These are phyloP conservation scores for Oryzias celebensis DNA, from an alignment of 2,113 vertebrate species.

Conservation along the genomic window DNA sequence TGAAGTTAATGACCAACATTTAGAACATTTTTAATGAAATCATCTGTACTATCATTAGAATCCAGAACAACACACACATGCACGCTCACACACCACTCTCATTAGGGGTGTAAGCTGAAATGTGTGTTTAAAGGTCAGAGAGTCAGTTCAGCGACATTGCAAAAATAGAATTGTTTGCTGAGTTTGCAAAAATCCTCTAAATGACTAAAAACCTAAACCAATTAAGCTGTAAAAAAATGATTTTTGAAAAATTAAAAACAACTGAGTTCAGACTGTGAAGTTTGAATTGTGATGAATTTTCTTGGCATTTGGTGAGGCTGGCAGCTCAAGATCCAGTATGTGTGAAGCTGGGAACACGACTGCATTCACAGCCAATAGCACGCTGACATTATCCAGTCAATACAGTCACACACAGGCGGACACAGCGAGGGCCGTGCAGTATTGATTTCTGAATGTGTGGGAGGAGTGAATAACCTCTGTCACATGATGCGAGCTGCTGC, in stretches of 20 bases:
- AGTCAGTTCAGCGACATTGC: no score
- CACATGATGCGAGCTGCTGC: constrained; percentile 42
- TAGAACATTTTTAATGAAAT: constrained; percentile 44
- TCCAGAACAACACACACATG: not conserved
- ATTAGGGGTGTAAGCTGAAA: not conserved
- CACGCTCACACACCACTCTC: not conserved
- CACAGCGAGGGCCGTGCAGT: constrained; percentile 28
- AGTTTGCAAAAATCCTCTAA: no score
- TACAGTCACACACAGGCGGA: constrained; percentile 42
- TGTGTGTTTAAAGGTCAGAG: not conserved
- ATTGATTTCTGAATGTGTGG: constrained; percentile 59
- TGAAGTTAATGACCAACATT: constrained; percentile 51
- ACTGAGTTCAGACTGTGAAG: constrained; percentile 1
- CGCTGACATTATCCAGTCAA: constrained; percentile 58
- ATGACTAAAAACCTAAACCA: no score
- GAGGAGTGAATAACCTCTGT: constrained; percentile 47
- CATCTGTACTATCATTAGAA: constrained; percentile 41
- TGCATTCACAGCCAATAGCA: constrained; percentile 57
- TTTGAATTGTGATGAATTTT: constrained; percentile 7
- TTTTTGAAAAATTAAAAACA: not conserved
- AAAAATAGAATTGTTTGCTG: no score
- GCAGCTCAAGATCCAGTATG: not conserved
- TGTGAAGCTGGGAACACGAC: constrained; percentile 50
- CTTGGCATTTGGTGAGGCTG: not conserved
- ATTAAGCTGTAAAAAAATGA: not conserved